phyloP scores from a whole-genome alignment of 2,113 vertebrate genomes.

The Columba livia region DNA sequence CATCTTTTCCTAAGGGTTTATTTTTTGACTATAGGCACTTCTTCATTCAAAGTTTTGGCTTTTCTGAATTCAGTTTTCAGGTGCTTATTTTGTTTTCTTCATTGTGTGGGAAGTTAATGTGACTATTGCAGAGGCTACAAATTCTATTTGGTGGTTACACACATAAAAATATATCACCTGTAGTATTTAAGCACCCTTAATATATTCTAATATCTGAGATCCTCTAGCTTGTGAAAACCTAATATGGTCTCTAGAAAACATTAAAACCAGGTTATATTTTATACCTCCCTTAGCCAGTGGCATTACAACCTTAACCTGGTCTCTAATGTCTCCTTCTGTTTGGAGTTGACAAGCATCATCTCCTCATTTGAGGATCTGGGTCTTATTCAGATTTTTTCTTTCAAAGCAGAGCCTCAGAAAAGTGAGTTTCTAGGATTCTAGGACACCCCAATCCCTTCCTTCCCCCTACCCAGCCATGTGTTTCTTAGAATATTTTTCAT shows the following conservation, averaged over 20 bases:
- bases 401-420: background rate
- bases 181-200: background rate
- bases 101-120: background rate
- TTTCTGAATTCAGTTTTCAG: background rate
- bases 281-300: background rate
- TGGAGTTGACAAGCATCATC: background rate
- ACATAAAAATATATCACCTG: background rate
- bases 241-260: background rate
- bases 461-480: accelerated
- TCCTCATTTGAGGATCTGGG: background rate
- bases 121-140: background rate
- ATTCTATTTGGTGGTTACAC: background rate
- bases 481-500: background rate
- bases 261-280: background rate
- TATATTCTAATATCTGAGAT: background rate
- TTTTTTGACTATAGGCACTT: background rate
- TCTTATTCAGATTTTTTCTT: background rate
- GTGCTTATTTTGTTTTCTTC: background rate
- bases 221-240: background rate
- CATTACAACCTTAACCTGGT: background rate
- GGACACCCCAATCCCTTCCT: background rate
- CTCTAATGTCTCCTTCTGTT: background rate
- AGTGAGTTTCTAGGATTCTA: background rate
- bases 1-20: background rate
- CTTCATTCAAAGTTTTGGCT: background rate